These are phyloP conservation scores for Physeter macrocephalus DNA, from an alignment of 2,113 vertebrate species.

Conservation along the genomic window DNA sequence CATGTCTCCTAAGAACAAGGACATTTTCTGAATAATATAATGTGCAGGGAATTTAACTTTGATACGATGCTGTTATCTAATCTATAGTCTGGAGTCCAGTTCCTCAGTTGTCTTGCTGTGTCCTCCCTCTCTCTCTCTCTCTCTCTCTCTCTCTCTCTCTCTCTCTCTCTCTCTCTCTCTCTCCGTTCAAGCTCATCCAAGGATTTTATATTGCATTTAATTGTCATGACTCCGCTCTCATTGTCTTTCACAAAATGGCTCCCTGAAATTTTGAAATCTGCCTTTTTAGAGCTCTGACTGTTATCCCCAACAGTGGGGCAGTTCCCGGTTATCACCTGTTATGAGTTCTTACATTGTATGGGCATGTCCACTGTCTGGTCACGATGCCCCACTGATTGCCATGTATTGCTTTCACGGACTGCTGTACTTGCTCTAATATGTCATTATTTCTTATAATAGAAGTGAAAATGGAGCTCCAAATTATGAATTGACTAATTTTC, in stretches of 20 bases:
- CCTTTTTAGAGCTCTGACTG: not conserved
- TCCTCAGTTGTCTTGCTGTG: not conserved
- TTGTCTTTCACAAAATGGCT: slow-evolving; percentile 18
- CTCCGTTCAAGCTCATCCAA: not conserved
- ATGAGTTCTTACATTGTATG: accelerated
- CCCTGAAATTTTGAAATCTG: not conserved
- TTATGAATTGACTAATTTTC: slow-evolving; percentile 13
- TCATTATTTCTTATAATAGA: not conserved
- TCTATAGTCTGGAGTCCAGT: not conserved
- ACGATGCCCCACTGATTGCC: accelerated
- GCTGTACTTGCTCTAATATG: not conserved
- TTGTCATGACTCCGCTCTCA: not conserved
- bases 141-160: not conserved
- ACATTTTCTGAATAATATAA: not conserved
- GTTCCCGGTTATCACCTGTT: not conserved
- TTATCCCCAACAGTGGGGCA: not conserved
- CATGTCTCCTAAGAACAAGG: not conserved
- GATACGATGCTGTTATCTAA: not conserved
- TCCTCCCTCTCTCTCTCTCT: not conserved
- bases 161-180: not conserved
- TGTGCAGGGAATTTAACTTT: not conserved
- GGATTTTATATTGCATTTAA: not conserved
- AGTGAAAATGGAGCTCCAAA: not conserved
- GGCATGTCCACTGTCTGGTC: not conserved
- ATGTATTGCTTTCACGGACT: not conserved